These are phyloP conservation scores for Acrossocheilus fasciatus DNA, from an alignment of 2,797 vertebrate genomes.

Conservation along the genomic window DNA sequence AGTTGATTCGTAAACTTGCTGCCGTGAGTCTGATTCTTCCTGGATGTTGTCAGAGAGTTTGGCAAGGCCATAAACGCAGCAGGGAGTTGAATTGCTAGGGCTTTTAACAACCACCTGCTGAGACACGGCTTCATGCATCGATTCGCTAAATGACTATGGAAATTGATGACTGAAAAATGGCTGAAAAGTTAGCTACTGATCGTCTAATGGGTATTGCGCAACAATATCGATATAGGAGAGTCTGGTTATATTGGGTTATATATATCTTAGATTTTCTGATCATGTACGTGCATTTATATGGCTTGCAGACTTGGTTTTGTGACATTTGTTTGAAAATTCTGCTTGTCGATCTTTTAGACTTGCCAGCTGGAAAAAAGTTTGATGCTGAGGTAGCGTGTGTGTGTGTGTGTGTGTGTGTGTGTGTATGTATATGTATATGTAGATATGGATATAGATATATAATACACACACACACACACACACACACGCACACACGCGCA, in stretches of 20 bases:
- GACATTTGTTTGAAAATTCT: too few species aligned
- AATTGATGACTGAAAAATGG: background rate
- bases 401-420: too few species aligned
- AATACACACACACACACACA: too few species aligned
- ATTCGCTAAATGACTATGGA: background rate
- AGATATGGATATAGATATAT: too few species aligned
- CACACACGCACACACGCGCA: too few species aligned
- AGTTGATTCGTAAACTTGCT: background rate
- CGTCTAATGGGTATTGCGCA: background rate
- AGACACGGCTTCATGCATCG: background rate
- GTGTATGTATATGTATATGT: too few species aligned
- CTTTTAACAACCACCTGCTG: slow-evolving; percentile 20
- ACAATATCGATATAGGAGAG: background rate
- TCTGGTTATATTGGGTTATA: background rate
- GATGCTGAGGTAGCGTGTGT: too few species aligned
- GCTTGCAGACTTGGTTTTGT: too few species aligned
- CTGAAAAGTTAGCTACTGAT: background rate
- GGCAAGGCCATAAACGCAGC: background rate
- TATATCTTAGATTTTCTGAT: background rate
- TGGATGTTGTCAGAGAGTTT: background rate
- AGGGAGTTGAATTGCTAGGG: background rate
- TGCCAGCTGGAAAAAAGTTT: too few species aligned
- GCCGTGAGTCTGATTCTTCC: background rate
- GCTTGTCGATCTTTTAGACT: too few species aligned
- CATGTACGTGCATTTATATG: too few species aligned